Evolutionary conservation across 2,797 vertebrate genomes (phyloP).

Genomic region (Acrossocheilus wenchowensis): DNA sequence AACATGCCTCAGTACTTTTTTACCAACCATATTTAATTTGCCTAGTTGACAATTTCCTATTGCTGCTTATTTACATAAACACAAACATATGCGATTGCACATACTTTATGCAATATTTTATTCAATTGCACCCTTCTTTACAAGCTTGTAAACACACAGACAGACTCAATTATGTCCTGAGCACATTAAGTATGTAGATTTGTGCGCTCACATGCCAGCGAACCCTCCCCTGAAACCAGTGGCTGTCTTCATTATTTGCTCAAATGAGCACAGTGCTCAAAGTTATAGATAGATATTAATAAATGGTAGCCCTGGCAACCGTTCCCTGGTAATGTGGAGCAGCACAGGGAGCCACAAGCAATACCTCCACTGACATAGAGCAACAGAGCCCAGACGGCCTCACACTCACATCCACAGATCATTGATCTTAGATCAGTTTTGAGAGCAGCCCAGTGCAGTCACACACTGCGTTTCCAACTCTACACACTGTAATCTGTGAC

Average conservation of each 20-base stretch:
- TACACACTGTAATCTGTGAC: constrained; percentile 18
- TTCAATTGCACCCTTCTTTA: constrained; percentile 6
- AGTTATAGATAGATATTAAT: constrained; percentile 82
- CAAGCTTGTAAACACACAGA: constrained; percentile 7
- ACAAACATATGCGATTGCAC: constrained; percentile 11
- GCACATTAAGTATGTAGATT: constrained; percentile 33
- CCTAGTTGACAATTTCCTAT: not conserved
- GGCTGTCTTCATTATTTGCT: constrained; percentile 64
- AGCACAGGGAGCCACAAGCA: constrained; percentile 66
- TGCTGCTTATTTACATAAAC: not conserved
- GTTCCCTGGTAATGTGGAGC: constrained; percentile 70
- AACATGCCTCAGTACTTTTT: not conserved
- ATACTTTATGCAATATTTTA: not conserved
- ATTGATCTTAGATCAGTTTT: constrained; percentile 28
- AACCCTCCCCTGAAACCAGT: constrained; percentile 44
- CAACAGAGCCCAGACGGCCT: constrained; percentile 63
- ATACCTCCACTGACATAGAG: constrained; percentile 53
- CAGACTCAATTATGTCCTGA: constrained; percentile 1
- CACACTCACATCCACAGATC: constrained; percentile 60
- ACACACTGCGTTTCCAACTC: not conserved
- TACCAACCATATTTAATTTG: not conserved
- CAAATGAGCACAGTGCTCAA: constrained; percentile 70
- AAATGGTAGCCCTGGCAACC: constrained; percentile 85
- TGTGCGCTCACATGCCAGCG: constrained; percentile 39
- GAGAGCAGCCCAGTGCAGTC: not conserved